Evolutionary conservation across 2,797 vertebrate genomes (phyloP).

Genomic region (Scarus forsteni): DNA sequence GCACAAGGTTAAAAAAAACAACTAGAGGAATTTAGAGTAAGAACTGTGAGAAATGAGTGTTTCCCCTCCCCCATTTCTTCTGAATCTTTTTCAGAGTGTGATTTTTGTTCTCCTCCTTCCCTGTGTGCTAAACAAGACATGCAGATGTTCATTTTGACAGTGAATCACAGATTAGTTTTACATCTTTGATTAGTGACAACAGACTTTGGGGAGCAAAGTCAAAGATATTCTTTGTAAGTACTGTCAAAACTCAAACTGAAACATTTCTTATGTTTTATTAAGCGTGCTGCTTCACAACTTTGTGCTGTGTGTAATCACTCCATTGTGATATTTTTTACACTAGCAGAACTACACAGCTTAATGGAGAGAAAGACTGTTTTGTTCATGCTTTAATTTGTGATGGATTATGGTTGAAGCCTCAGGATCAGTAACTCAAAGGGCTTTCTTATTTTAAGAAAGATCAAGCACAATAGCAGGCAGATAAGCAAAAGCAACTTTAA

Average conservation of each 20-base stretch:
- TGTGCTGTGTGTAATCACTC: neutral
- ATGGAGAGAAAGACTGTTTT: neutral
- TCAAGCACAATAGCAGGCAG: no score
- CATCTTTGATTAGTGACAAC: conserved; percentile 19
- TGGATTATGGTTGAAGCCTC: no score
- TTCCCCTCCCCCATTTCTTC: neutral
- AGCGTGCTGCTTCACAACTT: neutral
- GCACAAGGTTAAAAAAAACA: neutral
- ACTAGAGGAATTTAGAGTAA: neutral
- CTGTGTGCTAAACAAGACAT: neutral
- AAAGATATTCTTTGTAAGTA: neutral
- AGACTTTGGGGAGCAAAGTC: neutral
- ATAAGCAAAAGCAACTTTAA: no score
- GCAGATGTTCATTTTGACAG: neutral
- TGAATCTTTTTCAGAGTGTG: neutral
- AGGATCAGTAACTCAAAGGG: no score
- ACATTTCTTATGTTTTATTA: conserved; percentile 4
- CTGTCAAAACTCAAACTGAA: conserved; percentile 9
- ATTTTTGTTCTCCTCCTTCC: neutral
- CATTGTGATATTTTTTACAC: neutral
- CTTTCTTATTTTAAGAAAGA: no score
- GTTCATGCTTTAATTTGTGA: no score
- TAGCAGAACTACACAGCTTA: neutral
- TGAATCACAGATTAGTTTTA: conserved; percentile 8
- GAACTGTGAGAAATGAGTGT: neutral